phyloP scores from a whole-genome alignment of 2,888 invertebrate genomes.

The Drosophila pegasa region DNA sequence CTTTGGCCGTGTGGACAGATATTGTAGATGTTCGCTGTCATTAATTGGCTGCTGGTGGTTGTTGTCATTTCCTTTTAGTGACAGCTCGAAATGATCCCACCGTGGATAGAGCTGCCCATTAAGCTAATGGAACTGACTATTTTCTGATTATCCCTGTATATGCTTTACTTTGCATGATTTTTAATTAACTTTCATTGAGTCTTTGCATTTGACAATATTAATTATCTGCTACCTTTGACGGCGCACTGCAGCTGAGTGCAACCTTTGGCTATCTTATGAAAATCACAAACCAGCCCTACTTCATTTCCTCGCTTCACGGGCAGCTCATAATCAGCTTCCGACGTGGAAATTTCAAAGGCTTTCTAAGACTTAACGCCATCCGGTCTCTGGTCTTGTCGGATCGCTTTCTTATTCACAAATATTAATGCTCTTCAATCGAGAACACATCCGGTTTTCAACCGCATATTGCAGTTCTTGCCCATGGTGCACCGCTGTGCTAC shows the following conservation, averaged over 20 bases:
- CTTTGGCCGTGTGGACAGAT: constrained; percentile 63
- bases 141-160: not conserved
- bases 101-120: constrained; percentile 36
- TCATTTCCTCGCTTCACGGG: constrained; percentile 59
- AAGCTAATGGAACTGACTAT: constrained; percentile 28
- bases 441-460: constrained; percentile 68
- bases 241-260: not conserved
- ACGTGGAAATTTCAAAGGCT: constrained; percentile 36
- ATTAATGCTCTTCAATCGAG: constrained; percentile 54
- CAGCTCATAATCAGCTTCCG: constrained; percentile 63
- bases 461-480: constrained; percentile 69
- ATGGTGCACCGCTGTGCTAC: constrained; percentile 55
- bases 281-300: constrained; percentile 30
- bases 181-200: not conserved
- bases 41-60: constrained; percentile 66
- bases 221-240: not conserved
- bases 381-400: constrained; percentile 32
- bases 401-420: constrained; percentile 51
- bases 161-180: not conserved
- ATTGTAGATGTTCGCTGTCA: constrained; percentile 73
- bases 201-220: constrained; percentile 6
- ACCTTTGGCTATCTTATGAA: constrained; percentile 11
- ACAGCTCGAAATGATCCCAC: constrained; percentile 47
- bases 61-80: constrained; percentile 51
- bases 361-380: constrained; percentile 28